A percentile compares a stretch with the other conserved stretches of the same genome.
Conservation (phyloP, 2,888 invertebrate genomes). For the Diogma glabrata region DNA sequence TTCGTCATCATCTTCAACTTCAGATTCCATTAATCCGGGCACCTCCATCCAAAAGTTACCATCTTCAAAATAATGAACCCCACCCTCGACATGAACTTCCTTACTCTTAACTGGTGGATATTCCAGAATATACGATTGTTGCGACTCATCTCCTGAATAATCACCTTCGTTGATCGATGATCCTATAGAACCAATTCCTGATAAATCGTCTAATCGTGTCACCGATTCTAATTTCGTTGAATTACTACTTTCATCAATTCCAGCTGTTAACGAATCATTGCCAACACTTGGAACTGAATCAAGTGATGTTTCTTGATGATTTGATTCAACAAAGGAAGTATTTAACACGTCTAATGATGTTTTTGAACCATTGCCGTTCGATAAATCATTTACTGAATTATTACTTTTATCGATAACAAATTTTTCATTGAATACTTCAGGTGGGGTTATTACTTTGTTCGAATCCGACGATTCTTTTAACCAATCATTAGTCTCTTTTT, state of each 20-base stretch:
- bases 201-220: slow-evolving; percentile 21
- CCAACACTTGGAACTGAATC: slow-evolving; percentile 32
- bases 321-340: slow-evolving; percentile 21
- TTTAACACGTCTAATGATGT: slow-evolving; percentile 16
- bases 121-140: slow-evolving; percentile 36
- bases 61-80: slow-evolving; percentile 83
- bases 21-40: slow-evolving; percentile 63
- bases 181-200: slow-evolving; percentile 30
- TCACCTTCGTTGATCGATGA: slow-evolving; percentile 29
- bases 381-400: slow-evolving; percentile 26
- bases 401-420: background rate
- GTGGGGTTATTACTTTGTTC: slow-evolving; percentile 19
- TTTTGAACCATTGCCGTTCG: slow-evolving; percentile 16
- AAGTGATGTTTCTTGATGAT: slow-evolving; percentile 34
- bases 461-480: slow-evolving; percentile 31
- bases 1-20: slow-evolving; percentile 61
- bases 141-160: slow-evolving; percentile 31
- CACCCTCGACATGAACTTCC: slow-evolving; percentile 67
- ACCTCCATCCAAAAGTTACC: slow-evolving; percentile 92
- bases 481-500: slow-evolving; percentile 44
- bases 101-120: slow-evolving; percentile 56
- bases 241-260: slow-evolving; percentile 34
- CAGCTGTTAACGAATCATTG: slow-evolving; percentile 23
- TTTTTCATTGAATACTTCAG: slow-evolving; percentile 9
- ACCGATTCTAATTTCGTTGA: slow-evolving; percentile 28